Evolutionary conservation across 2,797 vertebrate species (phyloP).

Genomic region (Nannoperca obscura): DNA sequence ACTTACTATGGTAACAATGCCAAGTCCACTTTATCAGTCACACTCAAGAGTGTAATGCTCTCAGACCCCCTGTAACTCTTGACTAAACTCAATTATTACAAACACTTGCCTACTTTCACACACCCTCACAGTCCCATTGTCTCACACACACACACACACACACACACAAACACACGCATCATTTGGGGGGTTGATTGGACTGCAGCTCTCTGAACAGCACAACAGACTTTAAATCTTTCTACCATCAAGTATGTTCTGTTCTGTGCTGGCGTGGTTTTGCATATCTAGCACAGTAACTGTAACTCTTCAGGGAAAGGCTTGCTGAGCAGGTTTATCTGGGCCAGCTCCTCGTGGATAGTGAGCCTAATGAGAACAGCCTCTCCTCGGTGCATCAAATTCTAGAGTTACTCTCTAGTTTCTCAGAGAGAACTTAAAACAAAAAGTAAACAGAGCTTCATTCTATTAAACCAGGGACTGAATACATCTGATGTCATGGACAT

Average conservation of each 20-base stretch:
- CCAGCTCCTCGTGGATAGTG: slow-evolving; percentile 75
- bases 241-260: slow-evolving; percentile 54
- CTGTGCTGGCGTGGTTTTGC: slow-evolving; percentile 67
- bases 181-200: slow-evolving; percentile 57
- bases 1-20: slow-evolving; percentile 42
- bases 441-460: slow-evolving; percentile 57
- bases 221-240: slow-evolving; percentile 57
- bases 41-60: slow-evolving; percentile 54
- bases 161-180: not conserved
- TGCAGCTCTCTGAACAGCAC: slow-evolving; percentile 54
- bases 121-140: slow-evolving; percentile 5
- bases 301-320: slow-evolving; percentile 71
- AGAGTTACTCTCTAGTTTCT: slow-evolving; percentile 46
- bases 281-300: slow-evolving; percentile 75
- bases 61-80: slow-evolving; percentile 54
- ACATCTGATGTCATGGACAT: slow-evolving; percentile 16
- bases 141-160: slow-evolving; percentile 21
- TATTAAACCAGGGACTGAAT: slow-evolving; percentile 40
- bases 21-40: slow-evolving; percentile 64
- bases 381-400: slow-evolving; percentile 56
- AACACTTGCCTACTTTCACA: slow-evolving; percentile 38
- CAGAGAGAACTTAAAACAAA: slow-evolving; percentile 45
- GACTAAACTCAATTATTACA: slow-evolving; percentile 67
- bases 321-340: slow-evolving; percentile 80
- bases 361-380: slow-evolving; percentile 72